Conservation (phyloP, 2,797 vertebrate species). For the Argya squamiceps region DNA sequence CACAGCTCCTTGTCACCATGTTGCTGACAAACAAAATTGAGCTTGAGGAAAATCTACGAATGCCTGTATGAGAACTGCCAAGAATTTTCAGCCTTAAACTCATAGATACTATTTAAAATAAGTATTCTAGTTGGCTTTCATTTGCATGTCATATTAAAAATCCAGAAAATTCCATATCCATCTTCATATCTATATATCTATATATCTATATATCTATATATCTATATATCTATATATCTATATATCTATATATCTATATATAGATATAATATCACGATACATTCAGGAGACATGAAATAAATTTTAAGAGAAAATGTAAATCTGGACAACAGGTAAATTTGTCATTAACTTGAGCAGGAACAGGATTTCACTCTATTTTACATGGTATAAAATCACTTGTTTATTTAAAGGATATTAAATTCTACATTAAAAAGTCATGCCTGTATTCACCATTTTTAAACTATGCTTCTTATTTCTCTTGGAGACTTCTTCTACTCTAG, state of each 20-base stretch:
- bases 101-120: background rate
- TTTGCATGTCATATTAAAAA: background rate
- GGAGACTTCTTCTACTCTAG: background rate
- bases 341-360: background rate
- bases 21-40: background rate
- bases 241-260: background rate
- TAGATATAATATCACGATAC: background rate
- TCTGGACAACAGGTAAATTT: background rate
- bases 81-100: background rate
- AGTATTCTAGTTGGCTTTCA: background rate
- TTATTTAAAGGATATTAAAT: background rate
- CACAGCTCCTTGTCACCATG: background rate
- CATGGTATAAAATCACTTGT: background rate
- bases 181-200: background rate
- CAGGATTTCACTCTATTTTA: background rate
- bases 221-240: background rate
- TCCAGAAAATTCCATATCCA: background rate
- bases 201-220: no score
- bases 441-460: background rate
- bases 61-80: background rate
- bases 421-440: background rate
- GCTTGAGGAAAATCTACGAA: background rate
- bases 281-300: background rate
- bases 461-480: background rate
- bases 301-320: background rate